Evolutionary conservation across 2,113 vertebrate species (phyloP).

Genomic region (Donacobius atricapilla): DNA sequence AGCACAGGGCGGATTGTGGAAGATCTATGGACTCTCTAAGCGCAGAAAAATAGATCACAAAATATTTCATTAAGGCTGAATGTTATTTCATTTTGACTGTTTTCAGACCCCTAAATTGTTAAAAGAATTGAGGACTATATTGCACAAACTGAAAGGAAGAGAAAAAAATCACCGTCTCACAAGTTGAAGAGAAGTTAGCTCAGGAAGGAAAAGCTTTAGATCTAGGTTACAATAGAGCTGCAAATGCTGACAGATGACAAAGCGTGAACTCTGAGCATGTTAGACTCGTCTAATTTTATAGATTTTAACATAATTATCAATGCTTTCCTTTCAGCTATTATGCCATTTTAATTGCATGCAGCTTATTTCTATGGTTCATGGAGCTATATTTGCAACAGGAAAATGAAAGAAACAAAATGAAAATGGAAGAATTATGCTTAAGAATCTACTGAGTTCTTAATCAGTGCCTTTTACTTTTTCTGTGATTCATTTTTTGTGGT

Average conservation of each 20-base stretch:
- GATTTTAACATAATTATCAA: conserved; percentile 79
- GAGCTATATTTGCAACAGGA: conserved; percentile 68
- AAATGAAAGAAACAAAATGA: conserved; percentile 70
- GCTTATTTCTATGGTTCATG: conserved; percentile 74
- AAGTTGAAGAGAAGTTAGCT: conserved; percentile 24
- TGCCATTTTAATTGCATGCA: conserved; percentile 73
- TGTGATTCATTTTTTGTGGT: conserved; percentile 61
- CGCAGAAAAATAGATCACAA: not conserved
- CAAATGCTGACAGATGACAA: conserved; percentile 65
- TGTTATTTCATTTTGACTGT: not conserved
- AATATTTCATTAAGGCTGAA: conserved; percentile 5
- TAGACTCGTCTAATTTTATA: conserved; percentile 65
- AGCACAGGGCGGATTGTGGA: accelerated
- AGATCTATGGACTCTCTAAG: not conserved
- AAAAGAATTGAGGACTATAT: not conserved
- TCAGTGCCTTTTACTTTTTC: conserved; percentile 67
- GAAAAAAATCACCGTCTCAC: not conserved
- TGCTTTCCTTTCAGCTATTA: conserved; percentile 72
- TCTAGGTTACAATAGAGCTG: conserved; percentile 33
- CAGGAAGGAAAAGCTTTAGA: conserved; percentile 30
- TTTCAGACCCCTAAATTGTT: not conserved
- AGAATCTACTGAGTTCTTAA: conserved; percentile 68
- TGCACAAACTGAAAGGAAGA: not conserved
- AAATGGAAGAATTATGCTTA: conserved; percentile 80
- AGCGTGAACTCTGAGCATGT: conserved; percentile 30